Conservation (phyloP, 2,797 vertebrate species). For the Florisuga fusca region DNA sequence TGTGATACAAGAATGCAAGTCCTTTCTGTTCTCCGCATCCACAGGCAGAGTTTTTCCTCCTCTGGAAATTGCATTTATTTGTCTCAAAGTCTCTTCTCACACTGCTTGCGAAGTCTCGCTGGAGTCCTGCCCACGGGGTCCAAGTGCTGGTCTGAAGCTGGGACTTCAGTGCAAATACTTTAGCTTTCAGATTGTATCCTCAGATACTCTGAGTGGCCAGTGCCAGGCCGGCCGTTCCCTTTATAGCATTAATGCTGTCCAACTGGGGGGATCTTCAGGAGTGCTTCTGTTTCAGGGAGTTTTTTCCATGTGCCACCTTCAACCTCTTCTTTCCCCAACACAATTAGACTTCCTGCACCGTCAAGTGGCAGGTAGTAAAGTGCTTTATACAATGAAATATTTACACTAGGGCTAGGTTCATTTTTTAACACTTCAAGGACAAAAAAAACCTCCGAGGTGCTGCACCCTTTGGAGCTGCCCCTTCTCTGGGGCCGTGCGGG, state of each 20-base stretch:
- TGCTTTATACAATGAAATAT: conserved; percentile 83
- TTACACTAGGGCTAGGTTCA: conserved; percentile 64
- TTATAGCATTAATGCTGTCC: background rate
- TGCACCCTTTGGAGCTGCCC: conserved; percentile 30
- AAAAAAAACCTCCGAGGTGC: conserved; percentile 43
- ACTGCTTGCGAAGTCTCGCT: conserved; percentile 20
- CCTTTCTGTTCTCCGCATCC: conserved; percentile 2
- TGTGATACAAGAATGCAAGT: conserved; percentile 56
- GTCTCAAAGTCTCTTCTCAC: conserved; percentile 54
- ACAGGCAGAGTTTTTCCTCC: conserved; percentile 42
- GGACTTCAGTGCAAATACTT: conserved; percentile 71
- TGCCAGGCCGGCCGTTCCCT: conserved; percentile 52
- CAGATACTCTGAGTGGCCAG: conserved; percentile 54
- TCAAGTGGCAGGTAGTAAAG: conserved; percentile 81
- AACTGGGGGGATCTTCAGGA: conserved; percentile 4
- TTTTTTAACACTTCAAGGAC: conserved; percentile 63
- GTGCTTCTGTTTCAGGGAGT: conserved; percentile 67
- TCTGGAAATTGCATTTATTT: conserved; percentile 35
- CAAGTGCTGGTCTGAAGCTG: conserved; percentile 67
- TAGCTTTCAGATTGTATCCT: conserved; percentile 60
- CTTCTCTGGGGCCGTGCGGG: conserved; percentile 37
- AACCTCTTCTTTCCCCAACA: conserved; percentile 53
- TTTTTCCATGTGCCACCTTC: background rate
- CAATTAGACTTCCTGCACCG: conserved; percentile 54
- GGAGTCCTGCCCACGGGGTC: conserved; percentile 35